Percentiles rank a stretch among this genome's conserved stretches.
These are phyloP conservation scores for Protophormia terraenovae DNA, from an alignment of 2,888 invertebrate genomes.

Conservation along the genomic window DNA sequence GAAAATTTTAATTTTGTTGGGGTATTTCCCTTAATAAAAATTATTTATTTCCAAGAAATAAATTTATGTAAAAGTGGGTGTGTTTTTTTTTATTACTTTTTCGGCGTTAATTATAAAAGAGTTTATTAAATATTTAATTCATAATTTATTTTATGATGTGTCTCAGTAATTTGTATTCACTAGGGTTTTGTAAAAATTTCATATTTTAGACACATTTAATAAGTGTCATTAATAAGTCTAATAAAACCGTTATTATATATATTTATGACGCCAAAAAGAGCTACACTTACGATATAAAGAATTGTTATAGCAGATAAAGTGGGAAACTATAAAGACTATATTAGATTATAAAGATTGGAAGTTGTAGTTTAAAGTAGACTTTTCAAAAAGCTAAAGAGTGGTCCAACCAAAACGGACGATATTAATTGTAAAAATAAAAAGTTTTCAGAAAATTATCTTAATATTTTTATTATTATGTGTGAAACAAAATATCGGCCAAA, in stretches of 20 bases:
- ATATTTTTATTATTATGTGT: too few relatives aligned
- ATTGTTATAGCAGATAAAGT: neutral
- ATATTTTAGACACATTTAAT: conserved; percentile 47
- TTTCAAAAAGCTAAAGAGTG: too few relatives aligned
- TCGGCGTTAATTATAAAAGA: neutral
- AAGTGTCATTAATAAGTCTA: neutral
- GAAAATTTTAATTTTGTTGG: neutral
- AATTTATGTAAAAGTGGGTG: conserved; percentile 5
- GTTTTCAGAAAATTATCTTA: too few relatives aligned
- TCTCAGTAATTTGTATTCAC: conserved; percentile 41
- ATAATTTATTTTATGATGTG: conserved; percentile 34
- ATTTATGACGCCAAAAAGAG: neutral
- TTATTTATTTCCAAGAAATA: neutral
- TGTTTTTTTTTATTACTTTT: neutral
- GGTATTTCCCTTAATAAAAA: conserved; percentile 26
- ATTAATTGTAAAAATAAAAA: too few relatives aligned
- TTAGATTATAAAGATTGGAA: too few relatives aligned
- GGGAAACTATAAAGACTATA: too few relatives aligned
- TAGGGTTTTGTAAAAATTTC: conserved; percentile 12
- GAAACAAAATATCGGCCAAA: too few relatives aligned
- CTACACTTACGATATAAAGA: neutral
- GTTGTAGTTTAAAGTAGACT: too few relatives aligned
- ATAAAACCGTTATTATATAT: conserved; percentile 7
- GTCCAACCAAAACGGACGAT: too few relatives aligned
- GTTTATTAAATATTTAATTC: conserved; percentile 36